These are phyloP conservation scores for Mnemiopsis leidyi DNA, from an alignment of 37 sponge, comb jelly and placozoan species.

Conservation along the genomic window DNA sequence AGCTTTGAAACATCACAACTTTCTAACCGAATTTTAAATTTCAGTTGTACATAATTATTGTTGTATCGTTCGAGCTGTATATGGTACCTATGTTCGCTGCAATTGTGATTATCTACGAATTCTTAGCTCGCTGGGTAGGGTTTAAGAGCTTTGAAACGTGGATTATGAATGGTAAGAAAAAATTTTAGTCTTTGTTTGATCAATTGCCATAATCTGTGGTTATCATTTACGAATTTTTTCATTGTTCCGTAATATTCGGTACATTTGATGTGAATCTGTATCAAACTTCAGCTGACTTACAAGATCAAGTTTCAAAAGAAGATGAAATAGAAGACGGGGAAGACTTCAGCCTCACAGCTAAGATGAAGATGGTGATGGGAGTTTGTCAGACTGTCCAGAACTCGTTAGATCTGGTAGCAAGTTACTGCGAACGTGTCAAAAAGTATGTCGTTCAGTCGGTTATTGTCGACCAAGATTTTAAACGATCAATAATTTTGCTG, in stretches of 20 bases:
- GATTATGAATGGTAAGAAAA: conserved; percentile 53
- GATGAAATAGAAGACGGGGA: conserved; percentile 48
- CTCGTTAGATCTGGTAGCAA: conserved; percentile 71
- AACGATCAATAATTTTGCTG: too few species aligned
- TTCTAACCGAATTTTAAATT: background rate
- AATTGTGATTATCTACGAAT: conserved; percentile 73
- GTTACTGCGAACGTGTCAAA: conserved; percentile 77
- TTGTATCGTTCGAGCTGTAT: conserved; percentile 77
- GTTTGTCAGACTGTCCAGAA: conserved; percentile 79
- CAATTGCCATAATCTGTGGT: too few species aligned
- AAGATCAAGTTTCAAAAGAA: conserved; percentile 49
- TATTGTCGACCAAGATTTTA: too few species aligned
- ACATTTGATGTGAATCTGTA: too few species aligned
- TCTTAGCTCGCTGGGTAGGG: conserved; percentile 67
- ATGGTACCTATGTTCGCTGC: conserved; percentile 70
- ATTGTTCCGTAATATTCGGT: too few species aligned
- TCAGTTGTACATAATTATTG: conserved; percentile 74
- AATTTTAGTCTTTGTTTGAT: too few species aligned
- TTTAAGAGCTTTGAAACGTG: conserved; percentile 55
- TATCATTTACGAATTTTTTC: too few species aligned
- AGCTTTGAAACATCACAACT: background rate
- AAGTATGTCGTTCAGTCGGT: conserved; percentile 77
- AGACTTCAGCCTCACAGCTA: conserved; percentile 65
- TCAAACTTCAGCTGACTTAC: conserved; percentile 20
- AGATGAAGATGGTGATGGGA: conserved; percentile 68